Evolutionary conservation across 1,140 invertebrate genomes (phyloP).

Genomic region (Nebria ingens): DNA sequence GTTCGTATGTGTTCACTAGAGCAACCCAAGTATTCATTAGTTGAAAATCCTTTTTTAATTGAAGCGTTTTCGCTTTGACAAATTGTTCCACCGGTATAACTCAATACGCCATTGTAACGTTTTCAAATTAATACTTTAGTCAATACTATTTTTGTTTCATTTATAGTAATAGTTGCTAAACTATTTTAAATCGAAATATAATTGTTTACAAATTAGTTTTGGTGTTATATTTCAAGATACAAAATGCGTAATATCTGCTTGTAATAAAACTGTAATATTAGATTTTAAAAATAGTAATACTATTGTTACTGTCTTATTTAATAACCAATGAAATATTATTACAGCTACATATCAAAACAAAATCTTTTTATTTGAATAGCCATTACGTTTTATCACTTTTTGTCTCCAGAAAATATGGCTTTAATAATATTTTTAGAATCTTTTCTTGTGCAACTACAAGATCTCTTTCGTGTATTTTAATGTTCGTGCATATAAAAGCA

Average conservation of each 20-base stretch:
- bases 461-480: not conserved
- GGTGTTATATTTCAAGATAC: too few relatives aligned
- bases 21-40: not conserved
- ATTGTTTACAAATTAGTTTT: too few relatives aligned
- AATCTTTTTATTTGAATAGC: not conserved
- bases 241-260: too few relatives aligned
- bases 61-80: not conserved
- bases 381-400: not conserved
- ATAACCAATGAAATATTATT: too few relatives aligned
- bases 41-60: not conserved
- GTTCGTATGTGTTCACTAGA: not conserved
- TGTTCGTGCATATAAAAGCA: conserved; percentile 1
- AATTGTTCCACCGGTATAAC: not conserved
- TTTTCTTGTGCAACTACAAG: not conserved
- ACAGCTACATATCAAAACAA: not conserved
- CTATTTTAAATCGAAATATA: too few relatives aligned
- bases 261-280: too few relatives aligned
- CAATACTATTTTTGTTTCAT: too few relatives aligned
- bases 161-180: too few relatives aligned
- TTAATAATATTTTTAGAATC: not conserved
- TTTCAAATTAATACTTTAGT: too few relatives aligned
- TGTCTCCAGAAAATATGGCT: not conserved
- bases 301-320: too few relatives aligned
- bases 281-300: too few relatives aligned
- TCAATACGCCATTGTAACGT: too few relatives aligned